These are phyloP conservation scores for Mimumesa dahlbomi DNA, from an alignment of 2,888 invertebrate genomes.

Conservation along the genomic window DNA sequence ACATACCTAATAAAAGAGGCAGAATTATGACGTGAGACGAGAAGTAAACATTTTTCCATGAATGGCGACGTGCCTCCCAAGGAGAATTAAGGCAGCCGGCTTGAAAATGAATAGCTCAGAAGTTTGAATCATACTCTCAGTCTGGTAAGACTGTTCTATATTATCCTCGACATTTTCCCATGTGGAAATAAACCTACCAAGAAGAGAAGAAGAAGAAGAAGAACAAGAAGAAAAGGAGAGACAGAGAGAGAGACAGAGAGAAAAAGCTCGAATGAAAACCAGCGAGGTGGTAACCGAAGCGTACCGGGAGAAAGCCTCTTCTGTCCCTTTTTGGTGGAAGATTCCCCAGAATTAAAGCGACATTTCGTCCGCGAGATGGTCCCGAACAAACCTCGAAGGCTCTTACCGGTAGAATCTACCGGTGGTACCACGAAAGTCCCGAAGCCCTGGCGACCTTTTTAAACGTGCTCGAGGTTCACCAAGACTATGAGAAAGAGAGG, in stretches of 20 bases:
- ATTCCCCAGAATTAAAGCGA: conserved; percentile 53
- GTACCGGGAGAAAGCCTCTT: conserved; percentile 29
- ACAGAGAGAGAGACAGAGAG: conserved; percentile 23
- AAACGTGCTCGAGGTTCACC: conserved; percentile 2
- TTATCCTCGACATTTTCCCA: conserved; percentile 48
- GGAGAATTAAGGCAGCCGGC: conserved; percentile 1
- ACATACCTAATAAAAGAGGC: no score
- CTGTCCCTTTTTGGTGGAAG: conserved; percentile 31
- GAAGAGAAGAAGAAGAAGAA: no score
- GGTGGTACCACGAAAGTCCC: background rate
- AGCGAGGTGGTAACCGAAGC: conserved; percentile 31
- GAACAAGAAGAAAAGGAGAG: no score
- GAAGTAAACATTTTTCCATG: background rate
- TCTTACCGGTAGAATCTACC: conserved; percentile 21
- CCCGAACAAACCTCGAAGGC: conserved; percentile 16
- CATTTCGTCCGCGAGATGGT: conserved; percentile 24
- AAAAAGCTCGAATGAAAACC: conserved; percentile 16
- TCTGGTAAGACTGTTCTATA: background rate
- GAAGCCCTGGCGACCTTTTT: background rate
- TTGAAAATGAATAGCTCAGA: conserved; percentile 12
- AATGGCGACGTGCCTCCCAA: no score
- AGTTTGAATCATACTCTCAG: conserved; percentile 41
- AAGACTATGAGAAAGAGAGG: conserved; percentile 17
- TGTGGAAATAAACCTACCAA: conserved; percentile 35
- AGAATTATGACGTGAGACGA: background rate